Base-by-base conservation (phyloP, 2,113 vertebrate species). In the Alligator mississippiensis region DNA sequence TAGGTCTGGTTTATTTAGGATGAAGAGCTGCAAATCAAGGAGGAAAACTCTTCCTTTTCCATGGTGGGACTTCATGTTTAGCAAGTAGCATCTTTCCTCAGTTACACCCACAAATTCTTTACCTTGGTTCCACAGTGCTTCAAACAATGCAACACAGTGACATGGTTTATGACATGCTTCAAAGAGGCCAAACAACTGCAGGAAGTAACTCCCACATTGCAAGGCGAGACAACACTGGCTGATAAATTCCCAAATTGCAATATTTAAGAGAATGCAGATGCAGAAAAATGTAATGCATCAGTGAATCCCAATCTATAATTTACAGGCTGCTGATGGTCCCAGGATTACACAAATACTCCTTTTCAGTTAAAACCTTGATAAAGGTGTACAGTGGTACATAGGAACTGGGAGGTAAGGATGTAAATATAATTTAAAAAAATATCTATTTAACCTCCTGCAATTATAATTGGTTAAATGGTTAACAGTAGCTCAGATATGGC, bases 41-140 rank as follows among this genome's bases (percentile, higher is more conserved):
- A 28, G 58, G 34, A 94, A 60, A 34, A 47, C 28, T 74, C 16
- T 78, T 16, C 13, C 18, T 47, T 84, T 84, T 59, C 58, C 84
- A 25, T 21, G 82, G 38, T 8, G 16, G 3, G 8, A 86, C 57
- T 88, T 92, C 76, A 22, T 58, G 47, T 63, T 89, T 88, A 80
- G 28, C 57, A 59, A 83, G 18, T 60, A 30, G 19, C 34, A 87
- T 11, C 47, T 34, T 12, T 76, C 34, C 83, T 28, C 2, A 2
- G 58, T 61, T 15, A 13, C 64, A 87, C 38, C 61, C 77, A 55
- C 76, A 80, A 47, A 17, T 17, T 85, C 81, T 66, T 87, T 1
- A 0, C 64, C 34, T 62, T 38, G 2, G 38, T 16, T 77, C 6
- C 9, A 19, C 8, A 9, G 34, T 2, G 0, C 61, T 92, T 81